A percentile compares a stretch with the other conserved stretches of the same genome.
phyloP scores from a whole-genome alignment of 1,140 invertebrate species.

The Pseudomyrmex pallidus region DNA sequence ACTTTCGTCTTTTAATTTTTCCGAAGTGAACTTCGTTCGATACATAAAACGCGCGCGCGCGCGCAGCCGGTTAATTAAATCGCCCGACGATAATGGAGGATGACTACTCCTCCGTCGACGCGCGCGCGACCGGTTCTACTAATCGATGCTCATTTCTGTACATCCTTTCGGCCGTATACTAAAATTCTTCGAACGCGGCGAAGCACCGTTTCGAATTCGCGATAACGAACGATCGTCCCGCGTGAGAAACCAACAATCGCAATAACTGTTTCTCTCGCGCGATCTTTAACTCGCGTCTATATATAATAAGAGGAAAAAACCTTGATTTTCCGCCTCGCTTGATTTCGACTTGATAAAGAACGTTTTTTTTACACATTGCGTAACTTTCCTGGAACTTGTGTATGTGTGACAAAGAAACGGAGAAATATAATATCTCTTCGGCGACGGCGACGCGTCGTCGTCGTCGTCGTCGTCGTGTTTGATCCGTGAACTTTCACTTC shows the following conservation, averaged over 20 bases:
- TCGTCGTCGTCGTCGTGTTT: slow-evolving; percentile 2
- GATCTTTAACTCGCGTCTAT: slow-evolving; percentile 14
- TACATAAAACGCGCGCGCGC: not conserved
- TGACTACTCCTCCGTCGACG: slow-evolving; percentile 17
- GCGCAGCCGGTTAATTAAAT: slow-evolving; percentile 4
- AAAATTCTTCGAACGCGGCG: slow-evolving; percentile 13
- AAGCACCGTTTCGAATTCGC: slow-evolving; percentile 40
- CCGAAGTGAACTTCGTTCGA: not conserved
- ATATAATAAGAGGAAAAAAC: not conserved
- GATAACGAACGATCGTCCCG: slow-evolving; percentile 13
- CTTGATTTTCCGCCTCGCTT: not conserved
- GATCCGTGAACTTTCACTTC: slow-evolving; percentile 70
- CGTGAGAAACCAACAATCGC: slow-evolving; percentile 39
- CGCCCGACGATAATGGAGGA: not conserved
- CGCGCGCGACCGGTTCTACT: slow-evolving; percentile 13
- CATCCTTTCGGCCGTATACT: not conserved
- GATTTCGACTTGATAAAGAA: too few relatives aligned
- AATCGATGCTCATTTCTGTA: not conserved
- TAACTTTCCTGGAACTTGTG: too few relatives aligned
- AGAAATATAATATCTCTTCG: not conserved
- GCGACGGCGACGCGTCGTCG: slow-evolving; percentile 49
- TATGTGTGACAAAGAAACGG: not conserved
- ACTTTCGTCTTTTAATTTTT: not conserved
- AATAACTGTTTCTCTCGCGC: slow-evolving; percentile 36
- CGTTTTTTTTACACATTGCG: too few relatives aligned